Conservation (phyloP, 2,113 vertebrate genomes). For the Rhegmatorhina hoffmannsi region DNA sequence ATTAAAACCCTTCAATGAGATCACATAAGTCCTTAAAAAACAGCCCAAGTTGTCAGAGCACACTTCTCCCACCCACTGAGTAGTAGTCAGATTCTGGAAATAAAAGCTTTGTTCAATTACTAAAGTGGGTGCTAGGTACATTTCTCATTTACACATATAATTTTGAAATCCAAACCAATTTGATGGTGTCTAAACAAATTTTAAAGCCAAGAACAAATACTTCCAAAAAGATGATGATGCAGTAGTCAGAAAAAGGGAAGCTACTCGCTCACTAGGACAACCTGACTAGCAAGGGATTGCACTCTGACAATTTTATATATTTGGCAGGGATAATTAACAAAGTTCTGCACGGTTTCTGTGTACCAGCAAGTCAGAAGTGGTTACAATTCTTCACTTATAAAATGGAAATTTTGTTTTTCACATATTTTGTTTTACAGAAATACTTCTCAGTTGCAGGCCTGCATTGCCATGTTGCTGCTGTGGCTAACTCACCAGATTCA, state of each 20-base stretch:
- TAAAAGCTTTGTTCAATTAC: constrained; percentile 53
- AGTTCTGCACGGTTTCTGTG: not conserved
- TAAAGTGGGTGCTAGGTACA: not conserved
- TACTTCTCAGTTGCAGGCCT: not conserved
- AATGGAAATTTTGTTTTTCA: not conserved
- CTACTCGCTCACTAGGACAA: not conserved
- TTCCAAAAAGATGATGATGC: not conserved
- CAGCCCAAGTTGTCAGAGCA: constrained; percentile 48
- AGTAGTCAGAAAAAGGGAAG: not conserved
- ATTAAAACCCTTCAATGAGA: constrained; percentile 60
- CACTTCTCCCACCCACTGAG: constrained; percentile 20
- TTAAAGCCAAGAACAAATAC: not conserved
- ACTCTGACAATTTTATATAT: not conserved
- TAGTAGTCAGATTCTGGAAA: constrained; percentile 29
- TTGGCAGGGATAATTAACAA: not conserved
- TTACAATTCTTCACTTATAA: not conserved
- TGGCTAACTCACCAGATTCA: not conserved
- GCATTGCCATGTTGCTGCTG: not conserved
- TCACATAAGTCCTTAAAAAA: constrained; percentile 54
- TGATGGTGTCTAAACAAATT: constrained; percentile 17
- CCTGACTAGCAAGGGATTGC: not conserved
- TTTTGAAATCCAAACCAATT: constrained; percentile 42
- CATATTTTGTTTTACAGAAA: not conserved
- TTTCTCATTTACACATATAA: constrained; percentile 49
- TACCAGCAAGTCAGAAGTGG: not conserved